Evolutionary conservation across 2,797 vertebrate species (phyloP).

Genomic region (Melanotaenia maccullochi): DNA sequence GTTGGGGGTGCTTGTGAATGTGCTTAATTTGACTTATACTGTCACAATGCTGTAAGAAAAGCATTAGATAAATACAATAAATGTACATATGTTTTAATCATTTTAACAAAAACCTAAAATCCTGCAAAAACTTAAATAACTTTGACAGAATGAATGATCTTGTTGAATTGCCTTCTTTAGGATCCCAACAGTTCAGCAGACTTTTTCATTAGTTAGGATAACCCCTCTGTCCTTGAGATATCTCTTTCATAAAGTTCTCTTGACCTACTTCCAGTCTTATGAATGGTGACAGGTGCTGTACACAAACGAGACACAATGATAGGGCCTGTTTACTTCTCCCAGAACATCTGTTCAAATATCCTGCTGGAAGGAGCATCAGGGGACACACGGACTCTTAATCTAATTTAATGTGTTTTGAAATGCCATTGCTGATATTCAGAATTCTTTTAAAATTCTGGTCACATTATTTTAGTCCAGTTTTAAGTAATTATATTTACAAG

Average conservation of each 20-base stretch:
- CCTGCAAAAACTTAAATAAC: not conserved
- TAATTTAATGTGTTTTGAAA: slow-evolving; percentile 15
- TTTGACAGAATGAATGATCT: not conserved
- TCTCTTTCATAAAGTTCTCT: slow-evolving; percentile 23
- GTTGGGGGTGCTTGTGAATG: no score
- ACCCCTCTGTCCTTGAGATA: slow-evolving; percentile 36
- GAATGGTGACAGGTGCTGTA: slow-evolving; percentile 70
- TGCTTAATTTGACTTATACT: no score
- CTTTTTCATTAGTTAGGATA: slow-evolving; percentile 13
- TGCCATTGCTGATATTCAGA: slow-evolving; percentile 8
- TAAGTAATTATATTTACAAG: not conserved
- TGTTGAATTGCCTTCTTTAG: not conserved
- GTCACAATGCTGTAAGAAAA: no score
- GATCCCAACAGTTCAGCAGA: not conserved
- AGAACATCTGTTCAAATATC: slow-evolving; percentile 68
- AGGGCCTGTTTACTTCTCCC: slow-evolving; percentile 66
- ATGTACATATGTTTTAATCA: no score
- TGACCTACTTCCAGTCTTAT: slow-evolving; percentile 60
- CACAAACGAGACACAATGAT: slow-evolving; percentile 67
- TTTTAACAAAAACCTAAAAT: no score
- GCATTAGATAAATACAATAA: no score
- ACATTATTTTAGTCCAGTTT: not conserved
- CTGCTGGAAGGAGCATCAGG: slow-evolving; percentile 30
- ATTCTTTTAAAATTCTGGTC: not conserved
- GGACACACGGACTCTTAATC: slow-evolving; percentile 17